These are phyloP conservation scores for Caenorhabditis virilis DNA, from an alignment of 2,888 invertebrate species.

Conservation along the genomic window DNA sequence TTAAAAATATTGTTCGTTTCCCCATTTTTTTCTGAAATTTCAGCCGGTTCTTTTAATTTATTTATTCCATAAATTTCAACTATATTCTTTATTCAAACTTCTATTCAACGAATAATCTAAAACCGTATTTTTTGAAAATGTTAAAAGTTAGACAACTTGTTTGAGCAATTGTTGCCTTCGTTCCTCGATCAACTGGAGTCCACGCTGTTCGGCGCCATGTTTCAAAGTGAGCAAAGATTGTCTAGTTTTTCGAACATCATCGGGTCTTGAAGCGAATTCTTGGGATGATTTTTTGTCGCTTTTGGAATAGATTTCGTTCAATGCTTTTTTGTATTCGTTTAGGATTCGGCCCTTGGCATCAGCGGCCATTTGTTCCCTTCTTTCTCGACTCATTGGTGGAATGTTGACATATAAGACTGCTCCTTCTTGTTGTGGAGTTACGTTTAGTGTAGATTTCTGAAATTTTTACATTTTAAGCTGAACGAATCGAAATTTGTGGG, in stretches of 20 bases:
- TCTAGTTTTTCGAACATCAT: slow-evolving; percentile 69
- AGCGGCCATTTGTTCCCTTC: slow-evolving; percentile 84
- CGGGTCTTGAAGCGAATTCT: slow-evolving; percentile 29
- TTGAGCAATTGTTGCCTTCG: slow-evolving; percentile 46
- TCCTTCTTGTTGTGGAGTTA: slow-evolving; percentile 63
- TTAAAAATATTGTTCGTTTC: neutral
- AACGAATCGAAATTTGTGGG: too few species aligned
- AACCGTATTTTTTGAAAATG: too few species aligned
- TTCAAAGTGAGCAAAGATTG: slow-evolving; percentile 41
- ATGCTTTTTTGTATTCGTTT: slow-evolving; percentile 59
- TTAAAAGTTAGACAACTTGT: slow-evolving; percentile 43
- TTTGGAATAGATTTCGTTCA: slow-evolving; percentile 70
- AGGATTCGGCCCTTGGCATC: slow-evolving; percentile 77
- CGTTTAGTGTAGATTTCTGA: slow-evolving; percentile 52
- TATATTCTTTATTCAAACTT: neutral
- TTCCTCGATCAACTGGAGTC: slow-evolving; percentile 32
- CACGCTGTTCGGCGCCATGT: slow-evolving; percentile 43
- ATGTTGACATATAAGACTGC: slow-evolving; percentile 57
- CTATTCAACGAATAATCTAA: too few species aligned
- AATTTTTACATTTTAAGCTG: neutral
- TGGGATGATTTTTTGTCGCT: slow-evolving; percentile 76
- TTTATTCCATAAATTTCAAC: slow-evolving; percentile 5
- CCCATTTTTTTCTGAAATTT: neutral
- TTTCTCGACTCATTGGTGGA: slow-evolving; percentile 84
- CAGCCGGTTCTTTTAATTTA: slow-evolving; percentile 20